Base-by-base conservation (phyloP, 1,140 invertebrate species). In the Drosophila jambulina region DNA sequence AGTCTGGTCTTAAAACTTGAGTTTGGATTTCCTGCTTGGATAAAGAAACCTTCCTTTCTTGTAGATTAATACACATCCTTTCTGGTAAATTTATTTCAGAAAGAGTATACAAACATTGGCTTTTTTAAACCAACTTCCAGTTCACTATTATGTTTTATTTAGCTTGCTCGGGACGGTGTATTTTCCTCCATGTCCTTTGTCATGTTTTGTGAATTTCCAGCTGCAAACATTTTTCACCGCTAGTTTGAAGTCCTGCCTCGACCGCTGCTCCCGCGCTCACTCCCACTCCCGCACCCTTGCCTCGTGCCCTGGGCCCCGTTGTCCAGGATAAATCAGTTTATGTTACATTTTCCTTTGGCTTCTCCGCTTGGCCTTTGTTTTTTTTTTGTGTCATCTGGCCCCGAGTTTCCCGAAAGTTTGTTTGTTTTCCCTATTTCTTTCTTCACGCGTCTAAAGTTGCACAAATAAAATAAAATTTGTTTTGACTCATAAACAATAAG, bases 401-500 rank as follows among this genome's bases (percentile, higher is more conserved):
- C 34, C n/a, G 51, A 40, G 34, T 40, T 57, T 12, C 17, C 32
- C 29, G 6, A 72, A 72, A 72, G 53, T 60, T 51, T 51, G 21
- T 51, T 53, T 67, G 58, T 32, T 72, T 51, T 49, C 53, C 34
- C 13, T 51, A 49, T 72, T 72, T 51, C 69, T 71, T 58, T 46
- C 58, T 42, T 71, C 68, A 60, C 54, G 70, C 70, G 70, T 72
- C 70, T 74, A 72, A 74, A 74, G 70, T 74, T 74, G 27, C 70
- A 74, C 70, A 72, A 74, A 74, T 74, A 74, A 74, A 74, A 72
- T 51, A 51, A 59, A 72, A 72, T 72, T 74, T 72, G 36, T 74
- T 72, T 74, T 57, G 67, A 72, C 68, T 74, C 70, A 74, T 74
- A 74, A 74, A 74, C 70, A 74, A 74, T 74, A 72, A 60, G 70